Conservation (phyloP, 2,888 invertebrate species). For the Campaea margaritaria region DNA sequence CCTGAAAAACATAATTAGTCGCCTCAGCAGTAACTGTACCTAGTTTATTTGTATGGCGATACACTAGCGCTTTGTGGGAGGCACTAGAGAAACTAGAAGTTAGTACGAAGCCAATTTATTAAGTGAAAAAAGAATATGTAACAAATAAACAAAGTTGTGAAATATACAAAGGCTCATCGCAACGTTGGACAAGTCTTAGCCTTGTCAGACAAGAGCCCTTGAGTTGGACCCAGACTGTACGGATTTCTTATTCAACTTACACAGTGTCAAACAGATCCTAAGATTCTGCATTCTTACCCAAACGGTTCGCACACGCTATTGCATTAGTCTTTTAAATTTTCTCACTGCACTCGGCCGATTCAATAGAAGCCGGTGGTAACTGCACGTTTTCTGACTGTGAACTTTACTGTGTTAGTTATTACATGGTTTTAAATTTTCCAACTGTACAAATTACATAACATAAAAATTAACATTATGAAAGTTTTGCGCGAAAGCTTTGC, state of each 20-base stretch:
- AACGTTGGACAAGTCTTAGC: constrained; percentile 21
- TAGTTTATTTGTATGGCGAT: too few species aligned
- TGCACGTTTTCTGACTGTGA: background rate
- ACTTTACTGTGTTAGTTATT: too few species aligned
- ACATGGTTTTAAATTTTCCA: too few species aligned
- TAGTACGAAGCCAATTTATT: background rate
- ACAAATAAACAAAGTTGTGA: constrained; percentile 33
- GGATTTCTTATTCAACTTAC: constrained; percentile 49
- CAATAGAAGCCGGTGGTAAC: too few species aligned
- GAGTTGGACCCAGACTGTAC: constrained; percentile 40
- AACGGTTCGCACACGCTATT: background rate
- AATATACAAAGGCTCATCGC: constrained; percentile 25
- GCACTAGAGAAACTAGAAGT: background rate
- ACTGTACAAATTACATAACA: too few species aligned
- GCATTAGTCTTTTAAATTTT: background rate
- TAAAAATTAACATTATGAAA: too few species aligned
- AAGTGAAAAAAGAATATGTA: background rate
- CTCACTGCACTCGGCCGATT: too few species aligned
- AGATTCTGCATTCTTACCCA: background rate
- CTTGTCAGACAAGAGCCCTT: constrained; percentile 42
- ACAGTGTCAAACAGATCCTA: background rate
- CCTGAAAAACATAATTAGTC: background rate
- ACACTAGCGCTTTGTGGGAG: background rate
- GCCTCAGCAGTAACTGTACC: too few species aligned
- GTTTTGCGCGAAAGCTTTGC: too few species aligned